Evolutionary conservation across 2,888 invertebrate species (phyloP), one percentile per base, ranked within the genome.

Genomic region (Pachymerium ferrugineum): DNA sequence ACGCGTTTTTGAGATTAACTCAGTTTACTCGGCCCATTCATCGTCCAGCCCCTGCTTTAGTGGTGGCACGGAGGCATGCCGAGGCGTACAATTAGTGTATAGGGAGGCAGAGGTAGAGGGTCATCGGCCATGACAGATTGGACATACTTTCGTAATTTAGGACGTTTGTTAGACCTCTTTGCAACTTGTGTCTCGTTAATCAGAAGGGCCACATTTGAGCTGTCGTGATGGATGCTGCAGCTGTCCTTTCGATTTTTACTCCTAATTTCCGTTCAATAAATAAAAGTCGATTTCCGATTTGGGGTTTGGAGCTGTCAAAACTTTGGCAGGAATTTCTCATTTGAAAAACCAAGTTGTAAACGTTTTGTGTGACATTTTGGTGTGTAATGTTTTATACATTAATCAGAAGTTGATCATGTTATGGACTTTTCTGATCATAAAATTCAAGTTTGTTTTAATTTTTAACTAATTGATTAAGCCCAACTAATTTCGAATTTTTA

Each of bases 111-210:
- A 42, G 42, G 42, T 42, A 42, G n/a, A 16, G 42, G 42, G 42
- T 42, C 42, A 42, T 42, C 42, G 42, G 42, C 42, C 42, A 42
- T 42, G 42, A 42, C 42, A 42, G 42, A 42, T 42, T 42, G 42
- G 42, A 42, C 42, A 42, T 42, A 42, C 42, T 42, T 42, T 42
- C n/a, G 42, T 42, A 42, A 42, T 42, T 42, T 42, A 42, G 42
- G 42, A 42, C 42, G 42, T 42, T 42, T 42, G 42, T 42, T 42
- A 42, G 42, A 14, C 42, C 42, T 16, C 16, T 42, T 42, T 42
- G 42, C 42, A 42, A 42, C 42, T 42, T 42, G 42, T 14, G 42
- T 16, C n/a, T 42, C 42, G 42, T 42, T 42, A 42, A 42, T 42
- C 42, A 42, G 42, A 42, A 42, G 42, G 42, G 42, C 42, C 5